Conservation (phyloP, 1,140 invertebrate species). For the Bombus impatiens region DNA sequence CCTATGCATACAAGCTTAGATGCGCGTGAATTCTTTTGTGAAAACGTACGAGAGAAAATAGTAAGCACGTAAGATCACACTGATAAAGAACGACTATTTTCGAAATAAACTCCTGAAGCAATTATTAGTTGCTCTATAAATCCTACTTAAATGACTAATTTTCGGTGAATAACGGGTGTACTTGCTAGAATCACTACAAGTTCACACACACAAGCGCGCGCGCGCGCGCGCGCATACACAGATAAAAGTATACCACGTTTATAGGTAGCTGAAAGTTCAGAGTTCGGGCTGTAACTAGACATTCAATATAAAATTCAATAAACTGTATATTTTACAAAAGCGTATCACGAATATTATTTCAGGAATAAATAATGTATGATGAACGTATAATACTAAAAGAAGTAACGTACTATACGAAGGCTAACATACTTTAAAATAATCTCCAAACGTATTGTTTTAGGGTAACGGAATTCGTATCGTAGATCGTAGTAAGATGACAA, state of each 20-base stretch:
- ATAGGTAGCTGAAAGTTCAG: not conserved
- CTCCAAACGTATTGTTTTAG: too few species aligned
- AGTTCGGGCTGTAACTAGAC: too few species aligned
- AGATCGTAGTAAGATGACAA: slow-evolving; percentile 27
- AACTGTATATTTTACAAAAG: not conserved
- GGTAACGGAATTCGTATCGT: not conserved
- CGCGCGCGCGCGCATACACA: not conserved
- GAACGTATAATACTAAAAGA: not conserved
- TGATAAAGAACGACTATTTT: not conserved
- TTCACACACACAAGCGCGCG: not conserved
- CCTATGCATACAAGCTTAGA: slow-evolving; percentile 11
- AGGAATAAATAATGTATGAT: not conserved
- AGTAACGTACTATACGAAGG: too few species aligned
- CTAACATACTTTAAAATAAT: not conserved
- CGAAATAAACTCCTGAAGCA: not conserved
- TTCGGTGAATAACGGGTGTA: not conserved
- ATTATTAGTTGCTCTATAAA: not conserved
- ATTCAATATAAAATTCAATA: not conserved
- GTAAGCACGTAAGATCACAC: not conserved
- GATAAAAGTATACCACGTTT: not conserved
- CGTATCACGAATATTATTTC: too few species aligned
- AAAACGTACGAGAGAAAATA: slow-evolving; percentile 16
- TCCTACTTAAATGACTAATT: not conserved
- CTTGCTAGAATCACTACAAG: slow-evolving; percentile 29
- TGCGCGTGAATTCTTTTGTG: slow-evolving; percentile 9